Evolutionary conservation across 2,888 invertebrate species (phyloP), one percentile per base, ranked within the genome.

Genomic region (Tanytarsus gracilentus): DNA sequence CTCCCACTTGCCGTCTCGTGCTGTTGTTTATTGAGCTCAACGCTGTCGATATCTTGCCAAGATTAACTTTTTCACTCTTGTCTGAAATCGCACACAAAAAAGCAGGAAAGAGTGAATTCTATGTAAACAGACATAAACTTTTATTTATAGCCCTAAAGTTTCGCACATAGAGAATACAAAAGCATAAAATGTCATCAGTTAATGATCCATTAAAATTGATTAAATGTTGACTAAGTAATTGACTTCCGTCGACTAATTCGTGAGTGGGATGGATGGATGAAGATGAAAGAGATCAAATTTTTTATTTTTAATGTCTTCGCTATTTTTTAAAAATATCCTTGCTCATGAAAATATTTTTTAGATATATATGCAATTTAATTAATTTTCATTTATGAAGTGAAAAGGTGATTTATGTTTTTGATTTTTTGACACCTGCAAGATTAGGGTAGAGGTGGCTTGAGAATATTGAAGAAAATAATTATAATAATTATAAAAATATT

Each of bases 191-290:
- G n/a, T n/a, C n/a, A n/a, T n/a, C n/a, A n/a, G n/a, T 18, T 44
- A 9, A 44, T 44, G 44, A 18, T 26, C 49, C 26, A 49, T 49
- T 49, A 49, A 49, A 49, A 49, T 49, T 27, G 40, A 40, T 56
- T 8, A 14, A 40, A 56, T 56, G 56, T 40, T 56, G 40, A 18
- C 40, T 9, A 9, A 18, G n/a, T 16, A 30, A 7, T 56, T 26
- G 33, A 33, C 21, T 52, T 33, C 18, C 29, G 30, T 18, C 18
- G 9, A 11, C 33, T 33, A 5, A 11, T 33, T n/a, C 9, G 6
- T 33, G 33, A 33, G n/a, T n/a, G n/a, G 3, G 2, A 33, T 33
- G 6, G 33, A 33, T 33, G 3, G n/a, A 11, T 33, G 9, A 33
- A 11, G 3, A 33, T 5, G n/a, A 33, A 33, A 2, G 6, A 33